Conservation (phyloP, 2,113 vertebrate species). For the Coptodon bakossiorum region DNA sequence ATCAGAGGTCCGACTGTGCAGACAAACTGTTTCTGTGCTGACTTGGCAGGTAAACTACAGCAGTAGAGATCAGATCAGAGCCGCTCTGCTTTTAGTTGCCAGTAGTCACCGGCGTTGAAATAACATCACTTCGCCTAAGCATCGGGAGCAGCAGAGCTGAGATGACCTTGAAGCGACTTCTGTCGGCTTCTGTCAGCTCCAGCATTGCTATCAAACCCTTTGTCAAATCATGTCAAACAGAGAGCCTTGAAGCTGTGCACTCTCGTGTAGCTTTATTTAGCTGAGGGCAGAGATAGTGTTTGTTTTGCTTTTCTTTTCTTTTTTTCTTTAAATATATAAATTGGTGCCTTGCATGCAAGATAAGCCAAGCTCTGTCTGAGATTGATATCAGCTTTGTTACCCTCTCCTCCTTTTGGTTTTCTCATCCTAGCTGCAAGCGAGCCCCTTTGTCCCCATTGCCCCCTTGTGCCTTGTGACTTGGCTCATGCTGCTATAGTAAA, state of each 20-base stretch:
- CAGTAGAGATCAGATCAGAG: neutral
- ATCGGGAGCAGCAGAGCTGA: neutral
- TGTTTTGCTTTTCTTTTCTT: neutral
- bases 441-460: conserved; percentile 42
- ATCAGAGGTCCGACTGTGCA: neutral
- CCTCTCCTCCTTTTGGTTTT: neutral
- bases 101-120: neutral
- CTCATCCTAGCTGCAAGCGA: neutral
- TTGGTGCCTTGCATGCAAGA: conserved; percentile 15
- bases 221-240: conserved; percentile 31
- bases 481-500: conserved; percentile 49
- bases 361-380: neutral
- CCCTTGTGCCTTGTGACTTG: conserved; percentile 50
- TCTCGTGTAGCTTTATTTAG: neutral
- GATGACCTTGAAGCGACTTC: conserved; percentile 32
- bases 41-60: neutral
- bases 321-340: neutral
- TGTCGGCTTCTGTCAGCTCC: conserved; percentile 8
- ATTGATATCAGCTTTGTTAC: conserved; percentile 20
- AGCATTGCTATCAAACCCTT: neutral
- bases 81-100: neutral
- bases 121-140: neutral
- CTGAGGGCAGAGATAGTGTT: neutral
- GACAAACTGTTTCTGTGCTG: neutral
- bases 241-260: conserved; percentile 9